Base-by-base conservation (phyloP, 2,888 invertebrate genomes). In the Lithophane socia region DNA sequence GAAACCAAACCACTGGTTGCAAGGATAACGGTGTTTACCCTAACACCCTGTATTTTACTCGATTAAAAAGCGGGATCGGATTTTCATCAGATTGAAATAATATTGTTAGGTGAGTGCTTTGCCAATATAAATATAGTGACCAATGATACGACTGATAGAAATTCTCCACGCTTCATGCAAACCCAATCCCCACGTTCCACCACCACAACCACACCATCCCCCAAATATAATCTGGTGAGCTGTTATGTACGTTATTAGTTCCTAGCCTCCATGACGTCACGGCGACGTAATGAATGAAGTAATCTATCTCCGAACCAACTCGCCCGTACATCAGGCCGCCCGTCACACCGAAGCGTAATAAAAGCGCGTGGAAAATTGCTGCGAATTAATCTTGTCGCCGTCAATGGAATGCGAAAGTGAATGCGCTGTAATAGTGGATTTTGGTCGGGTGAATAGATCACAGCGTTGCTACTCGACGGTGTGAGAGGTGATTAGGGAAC, bases 271-370 rank as follows among this genome's bases (percentile, higher is more conserved):
- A 67, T 83, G 76, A 84, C 79, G 78, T 86, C 88, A 86, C 78
- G 24, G 18, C 69, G 75, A 79, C 80, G 83, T 86, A 87, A 87
- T 88, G 81, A 86, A 86, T 88, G 86, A 88, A 86, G 88, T 87
- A 83, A 87, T 88, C 80, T 82, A 75, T 87, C 85, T 86, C 83
- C 70, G 75, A 77, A 86, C 78, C 77, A 75, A 72, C 78, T 84
- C 77, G 76, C 66, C 81, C 77, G 77, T 83, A 83, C 77, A 63
- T 82, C 86, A 83, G 82, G 63, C 79, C 74, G 64, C 66, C 74
- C 65, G 66, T 83, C 78, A 88, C 88, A 88, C 84, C 88, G 72
- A 61, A 64, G 81, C 78, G 88, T 84, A 84, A 83, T 86, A 86
- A 83, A 76, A 79, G 72, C 66, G 16, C 49, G 69, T 69, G 77